Evolutionary conservation across 2,113 vertebrate genomes (phyloP), one percentile per base, ranked within the genome.

Genomic region (Ellobius talpinus): DNA sequence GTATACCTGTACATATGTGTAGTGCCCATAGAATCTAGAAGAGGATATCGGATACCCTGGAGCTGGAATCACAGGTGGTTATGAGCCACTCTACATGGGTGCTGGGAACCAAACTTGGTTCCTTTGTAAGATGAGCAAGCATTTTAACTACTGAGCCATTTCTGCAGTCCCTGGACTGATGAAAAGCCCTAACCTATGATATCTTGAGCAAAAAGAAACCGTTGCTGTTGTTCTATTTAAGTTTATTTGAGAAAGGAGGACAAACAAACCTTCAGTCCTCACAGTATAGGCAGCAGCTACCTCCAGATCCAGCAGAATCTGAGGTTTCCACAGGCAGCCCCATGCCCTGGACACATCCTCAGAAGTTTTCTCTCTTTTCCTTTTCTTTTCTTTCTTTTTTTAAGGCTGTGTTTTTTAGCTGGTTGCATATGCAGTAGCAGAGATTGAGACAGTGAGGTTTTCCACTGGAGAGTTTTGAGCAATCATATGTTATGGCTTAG

Each of bases 401-500:
- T 24, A 66, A 47, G 89, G 76, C 65, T 61, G 5, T 29, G 39
- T 19, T 73, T 73, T 79, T 45, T 36, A 79, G 58, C 45, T 42
- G 39, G 33, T 47, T 82, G 42, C 26, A 58, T 65, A 63, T 47
- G 9, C 7, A 47, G 55, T 47, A 63, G 72, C 21, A 61, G 58
- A 42, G 10, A 29, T 9, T 31, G 29, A 29, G 74, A 65, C 3
- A 61, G 70, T 5, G 47, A 86, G 31, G 50, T 31, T 70, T 86
- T 24, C 26, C 72, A n/a, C 5, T 39, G 33, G 77, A 94, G 45
- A 50, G 36, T 90, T 86, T 45, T 91, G 89, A 93, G 74, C 95
- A 95, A n/a, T 70, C 42, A 52, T 50, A 58, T 73, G 52, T 78
- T 93, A 91, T 63, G 55, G 95, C 52, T 91, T 93, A 23, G 78